Conservation (phyloP, 2,888 invertebrate species). For the Trissolcus brochymenae region DNA sequence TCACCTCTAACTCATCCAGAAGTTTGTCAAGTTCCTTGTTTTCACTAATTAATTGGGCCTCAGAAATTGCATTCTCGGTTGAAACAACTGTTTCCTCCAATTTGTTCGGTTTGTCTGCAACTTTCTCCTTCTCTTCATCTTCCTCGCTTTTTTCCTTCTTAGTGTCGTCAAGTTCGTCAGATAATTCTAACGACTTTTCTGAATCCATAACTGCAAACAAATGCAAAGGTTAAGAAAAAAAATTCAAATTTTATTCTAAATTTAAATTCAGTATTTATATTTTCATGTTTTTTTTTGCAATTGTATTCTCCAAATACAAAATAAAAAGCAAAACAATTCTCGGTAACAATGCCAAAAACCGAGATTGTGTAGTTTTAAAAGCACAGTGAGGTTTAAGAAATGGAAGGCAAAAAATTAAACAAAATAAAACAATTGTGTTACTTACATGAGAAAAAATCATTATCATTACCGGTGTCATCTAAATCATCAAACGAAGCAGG, state of each 20-base stretch:
- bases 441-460: slow-evolving; percentile 28
- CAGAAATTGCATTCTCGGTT: neutral
- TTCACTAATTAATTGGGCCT: neutral
- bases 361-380: neutral
- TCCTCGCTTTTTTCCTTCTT: neutral
- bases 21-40: neutral
- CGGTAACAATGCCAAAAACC: no score
- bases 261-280: neutral
- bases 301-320: neutral
- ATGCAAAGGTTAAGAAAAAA: no score
- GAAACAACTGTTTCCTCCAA: neutral
- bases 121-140: neutral
- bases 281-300: neutral
- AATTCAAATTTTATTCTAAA: neutral
- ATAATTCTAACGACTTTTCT: neutral
- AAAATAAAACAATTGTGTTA: neutral
- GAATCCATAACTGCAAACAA: no score
- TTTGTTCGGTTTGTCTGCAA: neutral
- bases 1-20: neutral
- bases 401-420: neutral
- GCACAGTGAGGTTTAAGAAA: neutral
- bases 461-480: slow-evolving; percentile 18
- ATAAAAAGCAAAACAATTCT: neutral
- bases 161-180: neutral
- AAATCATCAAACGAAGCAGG: slow-evolving; percentile 5